Evolutionary conservation across 2,113 vertebrate genomes (phyloP).

Genomic region (Sceloporus undulatus): DNA sequence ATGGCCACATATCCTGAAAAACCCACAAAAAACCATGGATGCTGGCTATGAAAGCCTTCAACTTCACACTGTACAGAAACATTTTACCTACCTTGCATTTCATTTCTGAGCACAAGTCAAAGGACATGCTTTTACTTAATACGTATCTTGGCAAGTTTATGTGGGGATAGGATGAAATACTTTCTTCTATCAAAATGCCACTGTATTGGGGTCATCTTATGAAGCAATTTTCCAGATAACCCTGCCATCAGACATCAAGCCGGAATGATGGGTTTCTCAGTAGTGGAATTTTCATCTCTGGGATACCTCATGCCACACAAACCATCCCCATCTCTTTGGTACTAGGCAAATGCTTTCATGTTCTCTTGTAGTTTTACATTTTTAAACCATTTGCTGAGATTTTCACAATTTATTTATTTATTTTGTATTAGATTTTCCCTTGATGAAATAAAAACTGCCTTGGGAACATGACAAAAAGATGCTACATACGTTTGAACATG

Average conservation of each 20-base stretch:
- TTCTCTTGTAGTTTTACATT: neutral
- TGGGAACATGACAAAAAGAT: neutral
- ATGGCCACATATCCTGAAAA: too few species aligned
- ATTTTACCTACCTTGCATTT: too few species aligned
- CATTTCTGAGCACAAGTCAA: too few species aligned
- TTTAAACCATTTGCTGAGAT: neutral
- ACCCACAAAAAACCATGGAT: too few species aligned
- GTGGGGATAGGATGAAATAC: neutral
- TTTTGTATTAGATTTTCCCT: neutral
- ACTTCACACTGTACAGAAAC: too few species aligned
- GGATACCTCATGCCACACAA: neutral
- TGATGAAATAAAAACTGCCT: neutral
- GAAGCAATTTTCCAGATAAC: neutral
- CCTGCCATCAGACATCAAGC: neutral
- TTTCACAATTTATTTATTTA: neutral
- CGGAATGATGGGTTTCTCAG: neutral
- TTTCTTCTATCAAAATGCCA: neutral
- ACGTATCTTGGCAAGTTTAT: too few species aligned
- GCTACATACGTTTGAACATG: neutral
- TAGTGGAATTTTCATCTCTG: neutral
- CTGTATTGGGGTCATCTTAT: neutral
- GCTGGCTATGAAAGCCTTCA: too few species aligned
- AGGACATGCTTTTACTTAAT: too few species aligned
- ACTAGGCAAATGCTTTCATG: neutral
- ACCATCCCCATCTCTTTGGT: neutral